A percentile compares a stretch with the other conserved stretches of the same genome.
Evolutionary conservation across 1,140 invertebrate genomes (phyloP).

Genomic region (Heliconius eleuchia): DNA sequence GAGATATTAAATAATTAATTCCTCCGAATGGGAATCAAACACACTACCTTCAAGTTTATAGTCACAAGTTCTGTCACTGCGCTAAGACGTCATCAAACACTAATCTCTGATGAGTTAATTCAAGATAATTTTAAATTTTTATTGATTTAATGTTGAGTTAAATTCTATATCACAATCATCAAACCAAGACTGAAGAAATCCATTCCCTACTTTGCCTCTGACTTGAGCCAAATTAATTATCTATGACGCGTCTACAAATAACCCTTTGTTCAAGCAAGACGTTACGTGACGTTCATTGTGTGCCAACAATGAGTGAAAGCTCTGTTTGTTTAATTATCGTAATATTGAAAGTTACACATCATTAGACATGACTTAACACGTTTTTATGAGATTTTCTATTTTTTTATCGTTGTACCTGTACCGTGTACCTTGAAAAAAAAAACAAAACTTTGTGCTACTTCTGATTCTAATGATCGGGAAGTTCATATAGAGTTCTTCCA

Average conservation of each 20-base stretch:
- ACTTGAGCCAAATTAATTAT: constrained; percentile 22
- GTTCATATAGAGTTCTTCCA: too few species aligned
- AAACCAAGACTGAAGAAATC: neutral
- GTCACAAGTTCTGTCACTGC: too few species aligned
- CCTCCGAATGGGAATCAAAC: too few species aligned
- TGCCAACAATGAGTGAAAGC: constrained; percentile 41
- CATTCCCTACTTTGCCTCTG: neutral
- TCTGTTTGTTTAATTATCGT: constrained; percentile 33
- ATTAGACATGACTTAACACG: constrained; percentile 16
- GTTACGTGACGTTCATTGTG: constrained; percentile 26
- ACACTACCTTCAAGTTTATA: too few species aligned
- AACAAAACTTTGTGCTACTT: too few species aligned
- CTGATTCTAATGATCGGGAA: too few species aligned
- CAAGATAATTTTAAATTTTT: too few species aligned
- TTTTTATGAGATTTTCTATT: neutral
- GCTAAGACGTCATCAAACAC: too few species aligned
- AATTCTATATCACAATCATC: neutral
- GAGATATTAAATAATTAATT: too few species aligned
- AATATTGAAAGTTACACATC: constrained; percentile 23
- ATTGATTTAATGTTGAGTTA: neutral
- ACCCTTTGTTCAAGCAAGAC: constrained; percentile 32
- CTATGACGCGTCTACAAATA: constrained; percentile 26
- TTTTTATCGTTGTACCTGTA: too few species aligned
- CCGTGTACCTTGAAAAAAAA: too few species aligned
- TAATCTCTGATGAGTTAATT: too few species aligned